Conservation (phyloP, 2,797 vertebrate genomes). For the Amniataba percoides region DNA sequence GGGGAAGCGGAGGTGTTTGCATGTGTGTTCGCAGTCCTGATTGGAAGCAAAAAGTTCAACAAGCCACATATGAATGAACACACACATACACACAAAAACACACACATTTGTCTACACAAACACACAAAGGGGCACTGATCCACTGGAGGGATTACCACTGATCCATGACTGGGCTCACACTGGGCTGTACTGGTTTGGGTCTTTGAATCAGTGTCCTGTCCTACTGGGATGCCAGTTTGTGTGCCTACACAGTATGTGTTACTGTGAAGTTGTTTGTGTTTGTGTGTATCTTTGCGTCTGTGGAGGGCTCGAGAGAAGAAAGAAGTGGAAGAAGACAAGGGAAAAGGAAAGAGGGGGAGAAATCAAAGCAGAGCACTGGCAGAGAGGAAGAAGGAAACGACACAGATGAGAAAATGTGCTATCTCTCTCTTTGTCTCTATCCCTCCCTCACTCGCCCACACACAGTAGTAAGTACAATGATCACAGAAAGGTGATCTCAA, state of each 20-base stretch:
- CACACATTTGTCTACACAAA: slow-evolving; percentile 40
- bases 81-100: slow-evolving; percentile 15
- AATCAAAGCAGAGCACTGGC: slow-evolving; percentile 56
- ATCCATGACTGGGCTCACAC: slow-evolving; percentile 70
- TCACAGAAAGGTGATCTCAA: slow-evolving; percentile 75
- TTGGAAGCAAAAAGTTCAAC: slow-evolving; percentile 39
- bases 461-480: slow-evolving; percentile 66
- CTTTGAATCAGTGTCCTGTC: slow-evolving; percentile 59
- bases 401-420: slow-evolving; percentile 45
- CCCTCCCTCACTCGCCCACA: slow-evolving; percentile 58
- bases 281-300: slow-evolving; percentile 15
- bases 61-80: slow-evolving; percentile 20
- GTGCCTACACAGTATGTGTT: slow-evolving; percentile 24
- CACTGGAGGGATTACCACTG: slow-evolving; percentile 61
- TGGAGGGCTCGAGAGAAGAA: slow-evolving; percentile 20
- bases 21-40: slow-evolving; percentile 35
- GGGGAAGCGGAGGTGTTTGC: slow-evolving; percentile 6
- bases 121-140: slow-evolving; percentile 53
- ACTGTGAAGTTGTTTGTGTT: slow-evolving; percentile 35
- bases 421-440: slow-evolving; percentile 52
- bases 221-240: slow-evolving; percentile 43
- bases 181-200: slow-evolving; percentile 63
- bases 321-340: slow-evolving; percentile 38
- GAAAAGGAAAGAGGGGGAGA: slow-evolving; percentile 13
- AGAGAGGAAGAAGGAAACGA: slow-evolving; percentile 35